Evolutionary conservation across 1,140 invertebrate species (phyloP).

Genomic region (Drosophila melanica): DNA sequence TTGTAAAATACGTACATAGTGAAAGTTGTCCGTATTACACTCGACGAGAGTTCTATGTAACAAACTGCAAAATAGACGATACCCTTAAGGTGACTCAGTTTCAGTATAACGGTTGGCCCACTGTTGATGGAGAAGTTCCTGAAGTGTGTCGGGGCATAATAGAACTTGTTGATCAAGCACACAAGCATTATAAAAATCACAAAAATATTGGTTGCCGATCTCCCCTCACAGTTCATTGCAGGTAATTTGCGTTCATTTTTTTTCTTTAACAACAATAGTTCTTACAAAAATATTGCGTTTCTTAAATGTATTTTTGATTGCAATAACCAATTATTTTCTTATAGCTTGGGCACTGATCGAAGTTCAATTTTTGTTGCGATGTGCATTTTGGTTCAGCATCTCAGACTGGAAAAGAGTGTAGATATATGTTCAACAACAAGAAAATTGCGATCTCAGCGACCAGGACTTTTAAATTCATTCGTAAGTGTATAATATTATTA

Average conservation of each 20-base stretch:
- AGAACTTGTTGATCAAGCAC: conserved; percentile 90
- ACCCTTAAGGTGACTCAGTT: conserved; percentile 91
- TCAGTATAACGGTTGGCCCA: conserved; percentile 95
- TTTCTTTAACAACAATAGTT: neutral
- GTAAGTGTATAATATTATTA: conserved; percentile 85
- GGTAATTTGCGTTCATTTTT: conserved; percentile 81
- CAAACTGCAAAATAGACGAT: conserved; percentile 90
- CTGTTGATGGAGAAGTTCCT: conserved; percentile 93
- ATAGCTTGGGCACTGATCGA: conserved; percentile 91
- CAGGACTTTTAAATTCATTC: conserved; percentile 92
- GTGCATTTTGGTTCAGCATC: conserved; percentile 92
- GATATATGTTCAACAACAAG: conserved; percentile 93
- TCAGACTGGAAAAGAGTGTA: conserved; percentile 91
- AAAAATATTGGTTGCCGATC: conserved; percentile 85
- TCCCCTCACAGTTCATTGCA: conserved; percentile 92
- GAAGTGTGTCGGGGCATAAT: conserved; percentile 93
- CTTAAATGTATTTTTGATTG: neutral
- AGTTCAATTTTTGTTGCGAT: conserved; percentile 95
- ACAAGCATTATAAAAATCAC: conserved; percentile 84
- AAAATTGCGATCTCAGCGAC: conserved; percentile 92
- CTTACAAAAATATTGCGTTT: no score
- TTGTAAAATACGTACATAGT: conserved; percentile 93
- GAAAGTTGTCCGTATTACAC: conserved; percentile 95
- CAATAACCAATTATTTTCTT: neutral
- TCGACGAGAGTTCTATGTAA: conserved; percentile 91